Base-by-base conservation (phyloP, 2,797 vertebrate species). In the Sparus aurata region DNA sequence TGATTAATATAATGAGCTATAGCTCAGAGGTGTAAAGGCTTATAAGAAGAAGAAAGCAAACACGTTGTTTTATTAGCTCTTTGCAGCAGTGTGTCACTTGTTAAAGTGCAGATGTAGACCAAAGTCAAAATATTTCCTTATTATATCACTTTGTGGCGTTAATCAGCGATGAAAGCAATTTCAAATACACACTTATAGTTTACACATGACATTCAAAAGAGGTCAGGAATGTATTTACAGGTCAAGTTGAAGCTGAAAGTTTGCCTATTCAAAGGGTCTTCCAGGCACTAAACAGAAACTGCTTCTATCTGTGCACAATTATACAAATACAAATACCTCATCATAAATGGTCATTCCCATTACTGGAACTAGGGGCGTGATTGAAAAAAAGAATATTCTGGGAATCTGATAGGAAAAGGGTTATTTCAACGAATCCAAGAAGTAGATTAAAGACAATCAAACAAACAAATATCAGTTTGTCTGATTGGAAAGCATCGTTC, bases 361-460 rank as follows among this genome's bases (percentile, higher is more conserved):
- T 90, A 85, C 89, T 80, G 91, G 88, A 93, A 91, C 5, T 9
- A 47, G 4, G 64, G 64, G n/a, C 0, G 3, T 16, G 3, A 74
- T 46, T 74, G 65, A 20, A 65, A 62, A 77, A 69, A 67, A 69
- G 0, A 60, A 55, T 46, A 83, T 92, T 91, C 87, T 88, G 79
- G 88, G 87, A 92, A 90, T 86, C 63, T 59, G 73, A 65, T 66
- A 18, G 34, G 34, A 84, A 82, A 85, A 38, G 70, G 69, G 3
- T 75, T 73, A 65, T 77, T 90, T 78, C 50, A 63, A 61, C 69
- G 87, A 75, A 72, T 59, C 57, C 50, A 86, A 87, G 70, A 78
- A 55, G 73, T 52, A 62, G 69, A 84, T 87, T 67, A 80, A 72
- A 86, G 75, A 60, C 25, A 27, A 46, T 69, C 18, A 13, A 22